Evolutionary conservation across 2,113 vertebrate species (phyloP).

Genomic region (Gorsachius goisagi): DNA sequence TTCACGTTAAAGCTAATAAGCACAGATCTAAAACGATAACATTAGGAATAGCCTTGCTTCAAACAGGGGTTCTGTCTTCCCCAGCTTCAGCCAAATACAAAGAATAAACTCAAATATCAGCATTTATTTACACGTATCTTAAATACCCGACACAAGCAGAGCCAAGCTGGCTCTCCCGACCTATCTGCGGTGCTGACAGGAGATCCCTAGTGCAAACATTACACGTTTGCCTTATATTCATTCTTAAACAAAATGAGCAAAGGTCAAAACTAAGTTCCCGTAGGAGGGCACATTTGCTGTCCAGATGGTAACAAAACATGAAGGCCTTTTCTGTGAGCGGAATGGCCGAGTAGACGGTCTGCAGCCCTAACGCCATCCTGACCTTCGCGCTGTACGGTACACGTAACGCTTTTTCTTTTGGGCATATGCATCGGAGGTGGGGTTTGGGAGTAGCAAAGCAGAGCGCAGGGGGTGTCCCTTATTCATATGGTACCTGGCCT

Average conservation of each 20-base stretch:
- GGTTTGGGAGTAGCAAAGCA: neutral
- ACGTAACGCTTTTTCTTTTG: neutral
- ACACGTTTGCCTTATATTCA: neutral
- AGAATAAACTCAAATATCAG: neutral
- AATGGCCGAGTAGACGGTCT: neutral
- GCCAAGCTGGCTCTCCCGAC: neutral
- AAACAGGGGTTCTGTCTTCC: neutral
- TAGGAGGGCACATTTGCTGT: constrained; percentile 54
- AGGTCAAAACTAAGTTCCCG: neutral
- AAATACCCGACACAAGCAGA: neutral
- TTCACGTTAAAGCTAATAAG: neutral
- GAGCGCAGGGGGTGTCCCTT: neutral
- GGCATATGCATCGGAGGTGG: neutral
- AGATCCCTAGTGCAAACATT: neutral
- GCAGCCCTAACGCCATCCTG: neutral
- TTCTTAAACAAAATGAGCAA: neutral
- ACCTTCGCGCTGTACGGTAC: neutral
- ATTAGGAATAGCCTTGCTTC: neutral
- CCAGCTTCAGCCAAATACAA: neutral
- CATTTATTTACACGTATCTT: rapidly evolving
- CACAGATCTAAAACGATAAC: rapidly evolving
- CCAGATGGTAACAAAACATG: constrained; percentile 36
- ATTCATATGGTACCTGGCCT: neutral
- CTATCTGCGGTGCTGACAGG: neutral
- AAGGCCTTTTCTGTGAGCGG: constrained; percentile 11